Evolutionary conservation across 2,113 vertebrate species (phyloP).

Genomic region (Pituophis catenifer): DNA sequence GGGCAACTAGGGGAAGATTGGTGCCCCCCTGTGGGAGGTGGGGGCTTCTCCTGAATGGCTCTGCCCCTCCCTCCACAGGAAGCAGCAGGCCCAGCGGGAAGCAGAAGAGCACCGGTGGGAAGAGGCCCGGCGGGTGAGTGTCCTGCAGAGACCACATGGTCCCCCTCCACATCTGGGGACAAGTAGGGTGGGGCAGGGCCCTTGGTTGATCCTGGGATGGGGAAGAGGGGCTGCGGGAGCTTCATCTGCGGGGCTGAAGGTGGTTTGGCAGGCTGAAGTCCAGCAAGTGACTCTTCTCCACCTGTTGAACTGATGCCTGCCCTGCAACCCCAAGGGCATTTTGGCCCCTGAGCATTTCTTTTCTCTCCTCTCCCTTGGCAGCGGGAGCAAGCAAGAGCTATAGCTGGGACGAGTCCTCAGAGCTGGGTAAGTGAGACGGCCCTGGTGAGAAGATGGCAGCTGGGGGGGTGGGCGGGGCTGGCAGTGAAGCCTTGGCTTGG

Average conservation of each 20-base stretch:
- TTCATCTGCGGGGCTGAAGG: background rate
- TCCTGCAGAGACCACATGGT: accelerated
- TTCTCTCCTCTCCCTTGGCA: slow-evolving; percentile 61
- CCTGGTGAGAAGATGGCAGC: slow-evolving; percentile 67
- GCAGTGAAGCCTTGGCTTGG: background rate
- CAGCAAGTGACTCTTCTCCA: background rate
- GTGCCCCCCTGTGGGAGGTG: background rate
- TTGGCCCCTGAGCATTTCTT: too few species aligned
- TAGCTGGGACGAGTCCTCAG: slow-evolving; percentile 69
- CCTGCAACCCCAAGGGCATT: background rate
- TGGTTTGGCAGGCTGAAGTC: background rate
- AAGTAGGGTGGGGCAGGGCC: background rate
- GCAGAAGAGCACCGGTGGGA: slow-evolving; percentile 67
- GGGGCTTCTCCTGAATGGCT: background rate
- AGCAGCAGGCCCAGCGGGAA: slow-evolving; percentile 65
- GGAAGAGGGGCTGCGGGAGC: background rate
- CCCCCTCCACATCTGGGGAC: background rate
- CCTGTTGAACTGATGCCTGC: background rate
- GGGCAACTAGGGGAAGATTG: background rate
- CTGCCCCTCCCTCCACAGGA: slow-evolving; percentile 53
- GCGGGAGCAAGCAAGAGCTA: slow-evolving; percentile 73
- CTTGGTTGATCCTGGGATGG: background rate
- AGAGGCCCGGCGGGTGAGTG: slow-evolving; percentile 72
- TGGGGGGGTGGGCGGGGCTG: accelerated
- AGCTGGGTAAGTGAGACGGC: slow-evolving; percentile 81